These are phyloP conservation scores for Alentia gelatinosa DNA, from an alignment of 2,888 invertebrate genomes.

Conservation along the genomic window DNA sequence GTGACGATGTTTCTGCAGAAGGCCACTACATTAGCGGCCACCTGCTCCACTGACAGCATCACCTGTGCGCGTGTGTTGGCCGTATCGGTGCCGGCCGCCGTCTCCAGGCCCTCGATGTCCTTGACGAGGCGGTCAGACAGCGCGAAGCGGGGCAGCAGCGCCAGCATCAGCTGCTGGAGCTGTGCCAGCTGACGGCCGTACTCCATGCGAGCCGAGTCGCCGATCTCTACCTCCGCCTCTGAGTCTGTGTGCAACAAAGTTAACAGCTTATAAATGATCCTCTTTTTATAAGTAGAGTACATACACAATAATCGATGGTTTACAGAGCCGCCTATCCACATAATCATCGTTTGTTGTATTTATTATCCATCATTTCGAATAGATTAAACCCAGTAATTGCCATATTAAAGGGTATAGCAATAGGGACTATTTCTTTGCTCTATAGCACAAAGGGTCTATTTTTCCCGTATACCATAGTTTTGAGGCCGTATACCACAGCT, in stretches of 20 bases:
- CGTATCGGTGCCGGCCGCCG: slow-evolving; percentile 62
- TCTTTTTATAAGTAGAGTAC: no score
- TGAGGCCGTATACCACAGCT: no score
- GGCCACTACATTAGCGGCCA: slow-evolving; percentile 76
- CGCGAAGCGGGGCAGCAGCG: slow-evolving; percentile 87
- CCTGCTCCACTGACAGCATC: slow-evolving; percentile 72
- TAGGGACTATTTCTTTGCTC: no score
- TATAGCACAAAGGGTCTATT: no score
- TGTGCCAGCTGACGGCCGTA: slow-evolving; percentile 82
- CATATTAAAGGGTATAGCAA: no score
- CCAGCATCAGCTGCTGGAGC: slow-evolving; percentile 88
- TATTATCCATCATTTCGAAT: no score
- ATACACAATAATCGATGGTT: no score
- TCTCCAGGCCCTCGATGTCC: slow-evolving; percentile 69
- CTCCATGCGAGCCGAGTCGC: slow-evolving; percentile 74
- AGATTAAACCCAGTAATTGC: no score
- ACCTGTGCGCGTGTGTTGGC: slow-evolving; percentile 69
- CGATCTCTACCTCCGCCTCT: slow-evolving; percentile 65
- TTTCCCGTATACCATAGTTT: no score
- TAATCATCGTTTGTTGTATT: no score
- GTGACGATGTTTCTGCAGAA: slow-evolving; percentile 76
- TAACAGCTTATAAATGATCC: no score
- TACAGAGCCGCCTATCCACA: no score
- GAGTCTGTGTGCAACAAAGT: slow-evolving; percentile 61
- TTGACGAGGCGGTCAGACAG: slow-evolving; percentile 73